Evolutionary conservation across 1,140 invertebrate species (phyloP).

Genomic region (Ips nitidus): DNA sequence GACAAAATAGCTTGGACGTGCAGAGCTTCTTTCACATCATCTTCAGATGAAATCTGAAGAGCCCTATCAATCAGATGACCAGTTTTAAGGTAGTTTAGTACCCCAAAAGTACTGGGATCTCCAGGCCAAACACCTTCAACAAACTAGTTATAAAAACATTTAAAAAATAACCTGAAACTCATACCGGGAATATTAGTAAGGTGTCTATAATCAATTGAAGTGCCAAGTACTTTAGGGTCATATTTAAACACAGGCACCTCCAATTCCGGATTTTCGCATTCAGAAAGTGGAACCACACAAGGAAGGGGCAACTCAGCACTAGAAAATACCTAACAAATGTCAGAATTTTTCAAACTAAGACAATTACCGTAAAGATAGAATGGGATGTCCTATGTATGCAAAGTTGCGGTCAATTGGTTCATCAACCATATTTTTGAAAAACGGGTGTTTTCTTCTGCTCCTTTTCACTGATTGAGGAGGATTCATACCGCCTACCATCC

Average conservation of each 20-base stretch:
- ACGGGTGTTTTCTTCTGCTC: slow-evolving; percentile 38
- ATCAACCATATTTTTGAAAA: slow-evolving; percentile 53
- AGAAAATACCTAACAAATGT: neutral
- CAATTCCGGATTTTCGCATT: slow-evolving; percentile 59
- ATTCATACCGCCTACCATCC: slow-evolving; percentile 71
- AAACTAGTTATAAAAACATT: neutral
- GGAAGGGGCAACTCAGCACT: slow-evolving; percentile 59
- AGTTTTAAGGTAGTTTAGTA: slow-evolving; percentile 70
- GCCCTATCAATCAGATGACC: slow-evolving; percentile 57
- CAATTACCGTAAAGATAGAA: slow-evolving; percentile 63
- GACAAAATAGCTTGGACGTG: slow-evolving; percentile 71
- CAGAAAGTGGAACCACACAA: slow-evolving; percentile 60
- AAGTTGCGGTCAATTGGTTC: slow-evolving; percentile 64
- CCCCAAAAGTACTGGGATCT: slow-evolving; percentile 72
- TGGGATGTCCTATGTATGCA: slow-evolving; percentile 66
- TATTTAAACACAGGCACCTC: slow-evolving; percentile 59
- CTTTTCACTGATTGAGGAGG: slow-evolving; percentile 55
- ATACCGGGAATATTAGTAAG: slow-evolving; percentile 74
- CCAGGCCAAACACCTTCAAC: slow-evolving; percentile 75
- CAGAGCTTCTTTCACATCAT: slow-evolving; percentile 64
- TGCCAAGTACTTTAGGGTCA: slow-evolving; percentile 62
- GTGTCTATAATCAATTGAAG: slow-evolving; percentile 57
- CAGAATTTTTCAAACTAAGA: neutral
- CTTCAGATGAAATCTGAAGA: slow-evolving; percentile 49
- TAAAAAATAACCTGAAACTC: neutral